phyloP scores from a whole-genome alignment of 2,797 vertebrate species.

The Bradypodion ventrale region DNA sequence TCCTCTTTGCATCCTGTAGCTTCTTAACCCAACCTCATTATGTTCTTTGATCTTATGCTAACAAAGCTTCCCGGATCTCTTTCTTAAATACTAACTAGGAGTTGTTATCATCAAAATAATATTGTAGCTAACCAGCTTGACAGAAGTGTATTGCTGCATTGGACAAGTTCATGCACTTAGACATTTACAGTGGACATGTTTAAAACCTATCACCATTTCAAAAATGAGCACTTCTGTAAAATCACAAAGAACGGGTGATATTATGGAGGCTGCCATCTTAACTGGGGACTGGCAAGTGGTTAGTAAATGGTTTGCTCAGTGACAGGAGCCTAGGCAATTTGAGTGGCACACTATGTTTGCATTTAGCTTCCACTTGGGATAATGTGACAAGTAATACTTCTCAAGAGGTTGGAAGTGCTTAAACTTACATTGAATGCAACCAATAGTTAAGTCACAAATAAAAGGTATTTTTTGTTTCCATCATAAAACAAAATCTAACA shows the following conservation, averaged over 20 bases:
- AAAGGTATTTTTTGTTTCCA: background rate
- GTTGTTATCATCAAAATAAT: background rate
- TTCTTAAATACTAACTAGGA: constrained; percentile 43
- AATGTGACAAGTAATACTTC: background rate
- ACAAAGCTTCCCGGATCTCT: no score
- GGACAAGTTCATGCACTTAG: background rate
- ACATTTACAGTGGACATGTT: background rate
- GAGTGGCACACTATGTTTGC: no score
- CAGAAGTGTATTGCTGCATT: background rate
- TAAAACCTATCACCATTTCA: background rate
- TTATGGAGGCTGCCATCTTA: background rate
- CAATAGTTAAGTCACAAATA: background rate
- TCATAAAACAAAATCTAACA: background rate
- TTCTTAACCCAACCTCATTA: background rate
- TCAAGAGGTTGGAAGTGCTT: no score
- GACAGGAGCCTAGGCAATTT: no score
- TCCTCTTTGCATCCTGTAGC: background rate
- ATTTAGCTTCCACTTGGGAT: no score
- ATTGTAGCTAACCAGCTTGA: background rate
- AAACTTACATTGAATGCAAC: background rate
- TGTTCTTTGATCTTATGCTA: background rate
- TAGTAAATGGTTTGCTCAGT: no score
- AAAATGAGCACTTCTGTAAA: background rate
- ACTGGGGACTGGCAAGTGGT: no score
- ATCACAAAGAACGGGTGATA: background rate